Base-by-base conservation (phyloP, 23 tunicate genomes). In the Oikopleura dioica region DNA sequence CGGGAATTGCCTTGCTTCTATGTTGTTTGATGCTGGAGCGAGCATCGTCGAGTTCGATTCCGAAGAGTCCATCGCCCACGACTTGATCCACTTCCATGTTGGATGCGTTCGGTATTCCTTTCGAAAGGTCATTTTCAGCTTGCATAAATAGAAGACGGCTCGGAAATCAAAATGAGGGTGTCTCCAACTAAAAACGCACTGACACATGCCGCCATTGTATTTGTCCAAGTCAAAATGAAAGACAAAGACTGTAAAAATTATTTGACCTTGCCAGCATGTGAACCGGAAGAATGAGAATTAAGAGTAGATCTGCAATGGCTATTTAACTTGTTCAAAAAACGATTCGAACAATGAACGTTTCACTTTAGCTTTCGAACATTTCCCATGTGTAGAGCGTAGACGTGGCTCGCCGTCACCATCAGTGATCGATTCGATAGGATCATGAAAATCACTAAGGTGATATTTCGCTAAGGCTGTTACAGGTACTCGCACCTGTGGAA, bases 31-130 rank as follows among this genome's bases (percentile, higher is more conserved):
- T n/a, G n/a, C n/a, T n/a, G n/a, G n/a, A n/a, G n/a, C n/a, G n/a
- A n/a, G n/a, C n/a, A n/a, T n/a, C n/a, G n/a, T n/a, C n/a, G n/a
- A n/a, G n/a, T n/a, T n/a, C n/a, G n/a, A n/a, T n/a, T n/a, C n/a
- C n/a, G n/a, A n/a, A n/a, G n/a, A n/a, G n/a, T n/a, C n/a, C n/a
- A n/a, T n/a, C n/a, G n/a, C n/a, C n/a, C n/a, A n/a, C n/a, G n/a
- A n/a, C 2, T 28, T 63, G 29, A 63, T 23, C 16, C 16, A 63
- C 33, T 63, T 28, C 72, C 72, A 63, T 2, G 16, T 23, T 28
- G 72, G 72, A 63, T 63, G 72, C 26, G 72, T 63, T 63, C 26
- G 16, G 33, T 63, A 63, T 28, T 63, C 72, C 26, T 63, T 21
- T n/a, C n/a, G n/a, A n/a, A n/a, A n/a, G n/a, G n/a, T n/a, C n/a